These are phyloP conservation scores for Hyles vespertilio DNA, from an alignment of 1,140 invertebrate genomes.

Conservation along the genomic window DNA sequence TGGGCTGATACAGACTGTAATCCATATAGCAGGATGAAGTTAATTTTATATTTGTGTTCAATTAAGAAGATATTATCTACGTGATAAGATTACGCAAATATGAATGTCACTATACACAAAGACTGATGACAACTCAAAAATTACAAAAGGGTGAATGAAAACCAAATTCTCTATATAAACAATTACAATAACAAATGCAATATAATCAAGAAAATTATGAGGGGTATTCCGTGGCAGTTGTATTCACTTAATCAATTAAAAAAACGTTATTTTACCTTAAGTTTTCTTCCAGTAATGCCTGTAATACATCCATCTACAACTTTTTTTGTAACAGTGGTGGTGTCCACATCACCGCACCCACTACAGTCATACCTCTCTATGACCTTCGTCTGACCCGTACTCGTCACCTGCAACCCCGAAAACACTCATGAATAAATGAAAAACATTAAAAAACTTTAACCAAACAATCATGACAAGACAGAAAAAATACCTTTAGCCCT, in stretches of 20 bases:
- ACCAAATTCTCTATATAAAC: background rate
- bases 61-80: no score
- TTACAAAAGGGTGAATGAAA: background rate
- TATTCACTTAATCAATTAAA: no score
- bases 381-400: conserved; percentile 92
- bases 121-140: background rate
- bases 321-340: conserved; percentile 69
- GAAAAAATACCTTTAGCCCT: conserved; percentile 89
- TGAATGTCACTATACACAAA: background rate
- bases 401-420: conserved; percentile 82
- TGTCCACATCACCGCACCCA: conserved; percentile 91
- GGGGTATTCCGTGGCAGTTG: no score
- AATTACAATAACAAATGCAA: no score
- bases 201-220: no score
- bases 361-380: conserved; percentile 96
- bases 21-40: no score
- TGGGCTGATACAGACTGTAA: no score
- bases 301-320: conserved; percentile 83
- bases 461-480: conserved; percentile 67
- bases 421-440: conserved; percentile 25
- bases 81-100: no score
- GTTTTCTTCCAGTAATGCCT: conserved; percentile 90
- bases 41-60: no score
- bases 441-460: conserved; percentile 41
- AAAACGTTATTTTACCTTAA: conserved; percentile 81